Evolutionary conservation across 2,113 vertebrate genomes (phyloP).

Genomic region (Carettochelys insculpta): DNA sequence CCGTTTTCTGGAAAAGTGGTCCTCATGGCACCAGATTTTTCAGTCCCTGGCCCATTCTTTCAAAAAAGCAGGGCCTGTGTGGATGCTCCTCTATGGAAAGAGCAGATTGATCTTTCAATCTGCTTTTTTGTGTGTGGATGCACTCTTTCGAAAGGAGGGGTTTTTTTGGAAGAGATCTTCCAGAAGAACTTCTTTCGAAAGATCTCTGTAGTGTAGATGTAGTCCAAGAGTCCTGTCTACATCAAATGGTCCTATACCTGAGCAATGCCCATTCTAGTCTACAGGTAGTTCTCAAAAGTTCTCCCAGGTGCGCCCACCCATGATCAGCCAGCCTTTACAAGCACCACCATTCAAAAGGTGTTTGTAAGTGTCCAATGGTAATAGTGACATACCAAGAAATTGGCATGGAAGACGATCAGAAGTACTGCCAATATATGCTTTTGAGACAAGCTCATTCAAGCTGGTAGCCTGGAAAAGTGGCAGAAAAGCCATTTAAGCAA

Average conservation of each 20-base stretch:
- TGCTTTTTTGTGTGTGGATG: too few species aligned
- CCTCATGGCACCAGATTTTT: too few species aligned
- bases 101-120: too few species aligned
- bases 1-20: too few species aligned
- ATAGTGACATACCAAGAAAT: constrained; percentile 3
- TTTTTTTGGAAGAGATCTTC: too few species aligned
- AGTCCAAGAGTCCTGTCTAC: not conserved
- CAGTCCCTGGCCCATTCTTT: too few species aligned
- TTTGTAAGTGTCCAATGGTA: not conserved
- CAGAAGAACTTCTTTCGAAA: too few species aligned
- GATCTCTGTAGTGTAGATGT: too few species aligned
- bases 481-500: not conserved
- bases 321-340: accelerated
- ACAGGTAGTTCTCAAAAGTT: not conserved
- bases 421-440: not conserved
- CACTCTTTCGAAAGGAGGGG: too few species aligned
- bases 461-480: not conserved
- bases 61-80: too few species aligned
- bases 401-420: not conserved
- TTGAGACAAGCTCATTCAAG: not conserved
- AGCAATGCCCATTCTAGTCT: not conserved
- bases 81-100: too few species aligned
- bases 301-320: not conserved
- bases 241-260: not conserved
- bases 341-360: not conserved